Evolutionary conservation across 2,888 invertebrate genomes (phyloP).

Genomic region (Aelia acuminata): DNA sequence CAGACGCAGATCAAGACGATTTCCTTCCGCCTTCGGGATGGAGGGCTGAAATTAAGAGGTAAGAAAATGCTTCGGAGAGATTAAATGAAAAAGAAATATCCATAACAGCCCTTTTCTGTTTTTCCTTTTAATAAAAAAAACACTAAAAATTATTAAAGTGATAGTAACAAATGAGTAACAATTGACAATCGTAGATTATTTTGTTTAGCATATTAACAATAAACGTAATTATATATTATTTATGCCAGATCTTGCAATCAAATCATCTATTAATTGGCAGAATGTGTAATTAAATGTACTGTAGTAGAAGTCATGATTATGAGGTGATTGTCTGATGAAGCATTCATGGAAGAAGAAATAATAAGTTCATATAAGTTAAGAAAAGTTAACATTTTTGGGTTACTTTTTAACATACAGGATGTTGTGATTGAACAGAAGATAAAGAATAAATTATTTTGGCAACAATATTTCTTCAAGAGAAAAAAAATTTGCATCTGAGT

Average conservation of each 20-base stretch:
- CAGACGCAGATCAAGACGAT: constrained; percentile 65
- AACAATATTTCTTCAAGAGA: too few relatives aligned
- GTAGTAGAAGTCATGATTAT: too few relatives aligned
- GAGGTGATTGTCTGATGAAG: too few relatives aligned
- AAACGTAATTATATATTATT: neutral
- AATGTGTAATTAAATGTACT: too few relatives aligned
- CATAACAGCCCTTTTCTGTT: neutral
- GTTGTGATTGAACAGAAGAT: too few relatives aligned
- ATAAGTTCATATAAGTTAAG: too few relatives aligned
- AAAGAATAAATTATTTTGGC: too few relatives aligned
- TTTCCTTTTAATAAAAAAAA: neutral
- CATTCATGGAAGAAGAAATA: too few relatives aligned
- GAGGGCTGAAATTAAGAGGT: constrained; percentile 78
- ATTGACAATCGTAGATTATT: neutral
- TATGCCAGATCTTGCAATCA: neutral
- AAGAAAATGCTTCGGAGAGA: constrained; percentile 69
- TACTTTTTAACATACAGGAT: too few relatives aligned
- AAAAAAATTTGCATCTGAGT: too few relatives aligned
- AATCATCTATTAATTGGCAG: neutral
- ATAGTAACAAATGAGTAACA: neutral
- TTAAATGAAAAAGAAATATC: neutral
- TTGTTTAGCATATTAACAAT: neutral
- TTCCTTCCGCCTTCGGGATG: constrained; percentile 71
- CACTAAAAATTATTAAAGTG: neutral
- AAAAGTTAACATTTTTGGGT: too few relatives aligned